Evolutionary conservation across 2,113 vertebrate genomes (phyloP).

Genomic region (Notothenia coriiceps): DNA sequence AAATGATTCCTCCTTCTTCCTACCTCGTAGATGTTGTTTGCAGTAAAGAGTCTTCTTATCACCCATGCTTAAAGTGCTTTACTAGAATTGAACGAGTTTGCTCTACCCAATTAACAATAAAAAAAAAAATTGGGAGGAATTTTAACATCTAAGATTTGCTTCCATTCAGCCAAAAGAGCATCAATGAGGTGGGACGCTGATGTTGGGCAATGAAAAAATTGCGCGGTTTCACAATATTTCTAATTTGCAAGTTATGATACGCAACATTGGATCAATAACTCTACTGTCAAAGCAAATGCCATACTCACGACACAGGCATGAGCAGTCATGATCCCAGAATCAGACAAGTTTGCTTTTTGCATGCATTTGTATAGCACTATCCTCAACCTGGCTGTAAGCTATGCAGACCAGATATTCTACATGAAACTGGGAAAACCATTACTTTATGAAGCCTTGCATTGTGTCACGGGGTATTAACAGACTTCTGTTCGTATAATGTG

Average conservation of each 20-base stretch:
- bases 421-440: background rate
- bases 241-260: slow-evolving; percentile 1
- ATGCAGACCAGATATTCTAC: background rate
- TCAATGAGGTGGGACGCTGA: background rate
- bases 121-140: background rate
- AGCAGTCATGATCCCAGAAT: background rate
- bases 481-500: background rate
- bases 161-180: background rate
- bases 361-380: background rate
- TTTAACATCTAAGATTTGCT: background rate
- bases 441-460: background rate
- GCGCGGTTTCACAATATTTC: background rate
- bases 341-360: background rate
- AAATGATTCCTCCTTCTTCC: background rate
- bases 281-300: background rate
- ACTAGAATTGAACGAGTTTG: background rate
- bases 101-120: background rate
- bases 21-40: background rate
- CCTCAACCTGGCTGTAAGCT: background rate
- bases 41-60: background rate
- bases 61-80: background rate
- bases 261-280: background rate
- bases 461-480: background rate
- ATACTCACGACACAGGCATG: no score
- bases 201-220: background rate